phyloP scores from a whole-genome alignment of 1,140 invertebrate species.

The Drosophila melanogaster region DNA sequence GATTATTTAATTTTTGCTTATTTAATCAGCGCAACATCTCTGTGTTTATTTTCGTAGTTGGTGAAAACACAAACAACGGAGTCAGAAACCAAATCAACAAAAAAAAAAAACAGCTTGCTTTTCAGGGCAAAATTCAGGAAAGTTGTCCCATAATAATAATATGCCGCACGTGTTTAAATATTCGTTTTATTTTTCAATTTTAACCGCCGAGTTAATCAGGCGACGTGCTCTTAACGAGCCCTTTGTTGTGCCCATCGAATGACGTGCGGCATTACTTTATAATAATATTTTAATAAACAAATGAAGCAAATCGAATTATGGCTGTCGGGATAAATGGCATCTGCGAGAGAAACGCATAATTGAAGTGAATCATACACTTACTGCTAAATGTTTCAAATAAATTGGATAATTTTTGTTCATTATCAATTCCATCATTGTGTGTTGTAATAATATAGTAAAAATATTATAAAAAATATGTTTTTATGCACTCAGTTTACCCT shows the following conservation, averaged over 20 bases:
- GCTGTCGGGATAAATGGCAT: slow-evolving; percentile 14
- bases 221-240: slow-evolving; percentile 26
- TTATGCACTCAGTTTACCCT: background rate
- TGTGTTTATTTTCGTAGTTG: background rate
- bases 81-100: slow-evolving; percentile 2
- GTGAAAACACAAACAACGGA: background rate
- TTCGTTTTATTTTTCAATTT: background rate
- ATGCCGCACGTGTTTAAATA: slow-evolving; percentile 6
- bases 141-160: background rate
- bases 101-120: background rate
- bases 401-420: background rate
- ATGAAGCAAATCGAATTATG: slow-evolving; percentile 37
- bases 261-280: slow-evolving; percentile 26
- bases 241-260: slow-evolving; percentile 14
- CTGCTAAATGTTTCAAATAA: background rate
- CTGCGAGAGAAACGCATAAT: background rate
- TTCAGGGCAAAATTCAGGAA: too few relatives aligned
- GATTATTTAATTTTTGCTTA: slow-evolving; percentile 3
- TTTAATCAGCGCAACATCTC: slow-evolving; percentile 3
- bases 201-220: slow-evolving; percentile 21
- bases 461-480: background rate
- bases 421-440: too few relatives aligned
- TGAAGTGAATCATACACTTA: background rate
- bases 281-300: slow-evolving; percentile 43
- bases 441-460: background rate